These are phyloP conservation scores for Pandion haliaetus DNA, from an alignment of 2,113 vertebrate genomes.

Conservation along the genomic window DNA sequence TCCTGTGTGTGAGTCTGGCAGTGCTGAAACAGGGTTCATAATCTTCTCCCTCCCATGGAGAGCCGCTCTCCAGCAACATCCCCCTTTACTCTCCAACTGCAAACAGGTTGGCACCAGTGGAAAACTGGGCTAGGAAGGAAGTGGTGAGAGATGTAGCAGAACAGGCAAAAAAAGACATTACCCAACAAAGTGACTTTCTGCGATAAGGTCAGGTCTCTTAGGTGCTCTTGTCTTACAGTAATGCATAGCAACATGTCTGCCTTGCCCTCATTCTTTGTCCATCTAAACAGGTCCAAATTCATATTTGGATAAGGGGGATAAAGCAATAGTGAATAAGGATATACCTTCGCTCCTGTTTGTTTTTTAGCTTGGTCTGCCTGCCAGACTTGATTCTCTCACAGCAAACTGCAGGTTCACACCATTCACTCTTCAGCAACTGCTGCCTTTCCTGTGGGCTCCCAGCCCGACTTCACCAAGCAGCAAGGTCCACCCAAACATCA, in stretches of 20 bases:
- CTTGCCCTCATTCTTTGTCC: neutral
- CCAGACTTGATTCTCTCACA: neutral
- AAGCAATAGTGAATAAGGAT: neutral
- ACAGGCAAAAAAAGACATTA: neutral
- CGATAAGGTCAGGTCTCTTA: neutral
- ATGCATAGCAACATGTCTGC: neutral
- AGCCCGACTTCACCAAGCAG: neutral
- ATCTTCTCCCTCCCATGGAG: neutral
- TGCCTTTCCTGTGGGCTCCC: neutral
- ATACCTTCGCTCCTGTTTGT: neutral
- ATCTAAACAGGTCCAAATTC: neutral
- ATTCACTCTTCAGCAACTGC: neutral
- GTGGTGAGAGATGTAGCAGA: neutral
- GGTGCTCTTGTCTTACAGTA: neutral
- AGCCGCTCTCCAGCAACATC: neutral
- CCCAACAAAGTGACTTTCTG: neutral
- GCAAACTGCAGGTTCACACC: neutral
- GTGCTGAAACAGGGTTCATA: neutral
- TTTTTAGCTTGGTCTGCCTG: neutral
- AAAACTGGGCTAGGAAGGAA: neutral
- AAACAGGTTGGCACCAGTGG: neutral
- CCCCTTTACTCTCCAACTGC: neutral
- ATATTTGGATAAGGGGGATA: neutral
- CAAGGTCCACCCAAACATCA: accelerated
- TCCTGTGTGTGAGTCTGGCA: neutral